Conservation (phyloP, 2,113 vertebrate species). For the Scatophagus argus region DNA sequence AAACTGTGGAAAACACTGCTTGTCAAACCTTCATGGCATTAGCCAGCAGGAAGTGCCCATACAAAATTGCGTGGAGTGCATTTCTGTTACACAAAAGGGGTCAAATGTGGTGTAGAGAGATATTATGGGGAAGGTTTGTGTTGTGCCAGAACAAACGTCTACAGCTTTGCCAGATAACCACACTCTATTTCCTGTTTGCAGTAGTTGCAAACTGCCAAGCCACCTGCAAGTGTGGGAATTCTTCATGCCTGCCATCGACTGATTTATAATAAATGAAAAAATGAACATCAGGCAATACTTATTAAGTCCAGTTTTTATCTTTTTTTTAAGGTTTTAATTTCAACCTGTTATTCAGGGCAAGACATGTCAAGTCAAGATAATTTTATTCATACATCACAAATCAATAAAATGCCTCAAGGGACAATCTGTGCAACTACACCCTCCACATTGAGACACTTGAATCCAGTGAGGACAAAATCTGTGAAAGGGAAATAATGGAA, state of each 20-base stretch:
- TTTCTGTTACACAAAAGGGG: conserved; percentile 8
- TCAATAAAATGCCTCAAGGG: no score
- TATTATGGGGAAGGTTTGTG: not conserved
- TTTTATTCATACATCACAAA: no score
- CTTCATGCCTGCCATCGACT: not conserved
- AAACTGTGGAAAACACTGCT: conserved; percentile 10
- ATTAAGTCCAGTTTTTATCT: no score
- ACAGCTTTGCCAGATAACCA: conserved; percentile 9
- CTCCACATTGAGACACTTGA: no score
- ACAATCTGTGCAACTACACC: no score
- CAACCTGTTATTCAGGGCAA: no score
- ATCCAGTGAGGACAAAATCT: no score
- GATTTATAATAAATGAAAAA: conserved; percentile 1
- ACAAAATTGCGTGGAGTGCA: not conserved
- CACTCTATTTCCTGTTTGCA: conserved; percentile 33
- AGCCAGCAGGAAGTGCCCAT: not conserved
- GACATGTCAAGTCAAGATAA: no score
- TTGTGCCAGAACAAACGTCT: conserved; percentile 34
- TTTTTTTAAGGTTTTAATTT: not conserved
- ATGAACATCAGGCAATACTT: not conserved
- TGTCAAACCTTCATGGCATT: conserved; percentile 9
- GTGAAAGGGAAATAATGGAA: no score
- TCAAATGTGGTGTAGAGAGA: conserved; percentile 16
- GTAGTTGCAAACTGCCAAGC: conserved; percentile 7
- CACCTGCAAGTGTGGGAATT: conserved; percentile 53